Percentiles rank a stretch among this genome's conserved stretches.
Conservation (phyloP, 1,140 invertebrate species). For the Zophobas morio region DNA sequence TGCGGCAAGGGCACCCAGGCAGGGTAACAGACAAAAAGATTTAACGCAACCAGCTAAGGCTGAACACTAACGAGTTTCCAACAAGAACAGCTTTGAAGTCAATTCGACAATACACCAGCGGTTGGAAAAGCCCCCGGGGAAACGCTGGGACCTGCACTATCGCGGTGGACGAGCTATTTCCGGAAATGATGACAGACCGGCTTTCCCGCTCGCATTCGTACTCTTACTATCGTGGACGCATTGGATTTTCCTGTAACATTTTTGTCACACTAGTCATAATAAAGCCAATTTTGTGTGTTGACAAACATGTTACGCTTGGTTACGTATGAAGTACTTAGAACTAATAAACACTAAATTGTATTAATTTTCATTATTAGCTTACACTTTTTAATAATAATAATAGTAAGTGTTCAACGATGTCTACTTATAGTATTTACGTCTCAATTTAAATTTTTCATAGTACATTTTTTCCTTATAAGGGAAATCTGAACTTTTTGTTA, state of each 20-base stretch:
- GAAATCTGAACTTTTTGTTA: background rate
- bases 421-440: no score
- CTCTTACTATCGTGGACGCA: background rate
- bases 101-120: constrained; percentile 36
- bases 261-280: constrained; percentile 26
- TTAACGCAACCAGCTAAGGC: constrained; percentile 46
- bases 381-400: no score
- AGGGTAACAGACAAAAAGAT: constrained; percentile 45
- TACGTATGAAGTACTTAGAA: no score
- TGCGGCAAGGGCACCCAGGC: constrained; percentile 22
- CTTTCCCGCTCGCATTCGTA: constrained; percentile 1
- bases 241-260: constrained; percentile 27
- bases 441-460: no score
- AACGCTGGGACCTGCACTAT: constrained; percentile 14
- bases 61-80: constrained; percentile 50
- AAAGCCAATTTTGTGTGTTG: no score
- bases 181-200: constrained; percentile 31
- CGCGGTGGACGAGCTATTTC: constrained; percentile 35
- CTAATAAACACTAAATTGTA: no score
- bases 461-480: no score
- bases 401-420: no score
- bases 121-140: constrained; percentile 29
- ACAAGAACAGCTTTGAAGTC: constrained; percentile 52
- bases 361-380: no score
- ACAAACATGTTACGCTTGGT: no score